A percentile compares a stretch with the other conserved stretches of the same genome.
phyloP scores from a whole-genome alignment of 2,797 vertebrate species.

The Fratercula arctica region DNA sequence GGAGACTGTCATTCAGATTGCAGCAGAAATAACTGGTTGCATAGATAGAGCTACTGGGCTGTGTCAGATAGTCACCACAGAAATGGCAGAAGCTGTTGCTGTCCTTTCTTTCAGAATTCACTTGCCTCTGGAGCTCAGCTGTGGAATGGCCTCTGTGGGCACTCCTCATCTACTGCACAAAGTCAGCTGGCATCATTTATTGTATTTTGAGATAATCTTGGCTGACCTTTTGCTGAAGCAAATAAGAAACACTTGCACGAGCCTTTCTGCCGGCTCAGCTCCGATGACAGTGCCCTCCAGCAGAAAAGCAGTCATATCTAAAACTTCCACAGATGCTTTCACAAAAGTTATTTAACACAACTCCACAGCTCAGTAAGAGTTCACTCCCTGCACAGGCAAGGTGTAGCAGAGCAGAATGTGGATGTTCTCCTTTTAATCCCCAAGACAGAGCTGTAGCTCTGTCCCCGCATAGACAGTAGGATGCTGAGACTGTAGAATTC shows the following conservation, averaged over 20 bases:
- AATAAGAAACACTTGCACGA: not conserved
- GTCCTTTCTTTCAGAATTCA: not conserved
- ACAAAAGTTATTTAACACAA: not conserved
- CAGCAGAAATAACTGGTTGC: constrained; percentile 15
- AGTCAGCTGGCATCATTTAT: not conserved
- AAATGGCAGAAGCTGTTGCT: not conserved
- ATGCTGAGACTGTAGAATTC: not conserved
- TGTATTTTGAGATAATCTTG: constrained; percentile 8
- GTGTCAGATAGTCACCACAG: not conserved
- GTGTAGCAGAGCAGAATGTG: not conserved
- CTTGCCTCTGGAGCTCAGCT: not conserved
- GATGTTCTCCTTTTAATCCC: not conserved
- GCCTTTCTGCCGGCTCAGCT: not conserved
- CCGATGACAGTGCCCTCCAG: constrained; percentile 5
- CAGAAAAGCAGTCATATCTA: not conserved
- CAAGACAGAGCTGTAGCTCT: not conserved
- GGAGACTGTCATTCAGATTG: not conserved
- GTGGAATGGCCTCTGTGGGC: not conserved
- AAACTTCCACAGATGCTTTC: not conserved
- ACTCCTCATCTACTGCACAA: not conserved
- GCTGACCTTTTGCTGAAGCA: constrained; percentile 36
- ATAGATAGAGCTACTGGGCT: not conserved
- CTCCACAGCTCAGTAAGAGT: not conserved
- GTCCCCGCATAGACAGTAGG: not conserved
- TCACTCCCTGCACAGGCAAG: not conserved